Conservation (phyloP, 2,888 invertebrate species). For the Anthrax anthrax region DNA sequence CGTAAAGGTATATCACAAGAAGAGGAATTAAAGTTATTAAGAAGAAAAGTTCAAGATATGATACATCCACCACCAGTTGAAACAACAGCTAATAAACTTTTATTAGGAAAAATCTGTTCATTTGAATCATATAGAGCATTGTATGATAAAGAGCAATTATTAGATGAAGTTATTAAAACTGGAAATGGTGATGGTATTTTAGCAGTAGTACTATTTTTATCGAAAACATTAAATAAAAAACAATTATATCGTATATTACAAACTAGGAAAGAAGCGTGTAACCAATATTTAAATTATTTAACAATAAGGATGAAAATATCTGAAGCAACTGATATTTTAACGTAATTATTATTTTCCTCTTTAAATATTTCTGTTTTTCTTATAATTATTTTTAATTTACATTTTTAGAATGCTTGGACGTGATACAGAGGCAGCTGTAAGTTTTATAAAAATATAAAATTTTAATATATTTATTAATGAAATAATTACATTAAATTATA, state of each 20-base stretch:
- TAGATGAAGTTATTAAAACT: conserved; percentile 54
- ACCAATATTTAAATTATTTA: conserved; percentile 62
- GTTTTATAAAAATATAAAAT: conserved; percentile 22
- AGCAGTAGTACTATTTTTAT: conserved; percentile 52
- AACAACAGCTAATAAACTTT: conserved; percentile 27
- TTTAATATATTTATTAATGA: too few species aligned
- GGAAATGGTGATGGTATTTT: conserved; percentile 65
- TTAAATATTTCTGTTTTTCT: not conserved
- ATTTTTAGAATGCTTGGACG: conserved; percentile 48
- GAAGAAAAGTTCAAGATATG: conserved; percentile 18
- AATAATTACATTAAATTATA: too few species aligned
- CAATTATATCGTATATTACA: conserved; percentile 55
- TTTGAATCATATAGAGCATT: conserved; percentile 42
- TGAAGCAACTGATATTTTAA: conserved; percentile 57
- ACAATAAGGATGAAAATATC: conserved; percentile 48
- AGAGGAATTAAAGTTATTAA: conserved; percentile 30
- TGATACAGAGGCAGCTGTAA: conserved; percentile 51
- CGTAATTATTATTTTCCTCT: conserved; percentile 41
- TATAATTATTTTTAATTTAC: not conserved
- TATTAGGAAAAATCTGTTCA: conserved; percentile 39
- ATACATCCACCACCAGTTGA: conserved; percentile 24
- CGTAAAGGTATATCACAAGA: conserved; percentile 25
- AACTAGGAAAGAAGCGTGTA: conserved; percentile 53
- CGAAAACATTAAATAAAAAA: conserved; percentile 54
- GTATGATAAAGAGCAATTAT: conserved; percentile 51